Conservation (phyloP, 2,797 vertebrate genomes). For the Smutsia gigantea region DNA sequence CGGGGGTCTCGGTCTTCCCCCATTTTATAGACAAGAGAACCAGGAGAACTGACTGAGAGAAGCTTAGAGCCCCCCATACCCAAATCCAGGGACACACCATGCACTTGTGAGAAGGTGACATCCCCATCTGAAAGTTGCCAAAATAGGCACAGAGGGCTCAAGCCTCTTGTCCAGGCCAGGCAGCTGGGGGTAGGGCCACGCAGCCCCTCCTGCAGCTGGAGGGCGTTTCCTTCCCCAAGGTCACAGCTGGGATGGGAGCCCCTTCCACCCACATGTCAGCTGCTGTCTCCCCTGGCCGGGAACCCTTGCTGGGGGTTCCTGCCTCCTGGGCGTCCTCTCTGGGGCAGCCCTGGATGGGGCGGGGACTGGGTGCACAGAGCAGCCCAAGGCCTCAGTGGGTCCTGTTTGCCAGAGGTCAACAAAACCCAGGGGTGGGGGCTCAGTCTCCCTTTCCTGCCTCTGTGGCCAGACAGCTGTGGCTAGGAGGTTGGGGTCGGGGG, state of each 20-base stretch:
- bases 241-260: background rate
- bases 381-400: background rate
- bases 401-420: background rate
- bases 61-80: background rate
- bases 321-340: slow-evolving; percentile 11
- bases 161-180: background rate
- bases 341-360: background rate
- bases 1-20: too few species aligned
- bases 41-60: background rate
- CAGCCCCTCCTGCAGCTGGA: background rate
- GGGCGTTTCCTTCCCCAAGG: background rate
- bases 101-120: background rate
- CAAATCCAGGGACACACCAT: background rate
- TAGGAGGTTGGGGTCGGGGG: background rate
- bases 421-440: too few species aligned
- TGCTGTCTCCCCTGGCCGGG: background rate
- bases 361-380: rapidly evolving
- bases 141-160: background rate
- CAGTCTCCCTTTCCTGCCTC: background rate
- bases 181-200: background rate
- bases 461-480: background rate
- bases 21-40: background rate
- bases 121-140: background rate
- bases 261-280: background rate
- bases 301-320: background rate